A percentile compares a stretch with the other conserved stretches of the same genome.
Conservation (phyloP, 2,888 invertebrate genomes). For the Aphidius colemani region DNA sequence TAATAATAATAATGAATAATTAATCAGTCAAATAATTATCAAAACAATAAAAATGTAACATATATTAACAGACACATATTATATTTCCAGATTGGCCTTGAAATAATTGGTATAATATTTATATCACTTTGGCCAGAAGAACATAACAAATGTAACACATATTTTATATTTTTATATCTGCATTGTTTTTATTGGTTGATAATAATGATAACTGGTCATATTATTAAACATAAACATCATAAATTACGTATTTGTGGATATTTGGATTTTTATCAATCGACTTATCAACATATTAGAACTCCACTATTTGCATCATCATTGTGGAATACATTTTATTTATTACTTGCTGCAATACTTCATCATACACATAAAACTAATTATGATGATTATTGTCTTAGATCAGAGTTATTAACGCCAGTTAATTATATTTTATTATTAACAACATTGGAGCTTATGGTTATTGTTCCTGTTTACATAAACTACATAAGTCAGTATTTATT, state of each 20-base stretch:
- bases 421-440: constrained; percentile 62
- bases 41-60: too few species aligned
- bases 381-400: constrained; percentile 62
- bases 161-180: constrained; percentile 55
- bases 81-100: constrained; percentile 47
- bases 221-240: constrained; percentile 67
- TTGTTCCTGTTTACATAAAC: constrained; percentile 62
- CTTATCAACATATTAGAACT: constrained; percentile 65
- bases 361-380: constrained; percentile 54
- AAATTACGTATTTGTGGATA: constrained; percentile 69
- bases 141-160: constrained; percentile 53
- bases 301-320: constrained; percentile 69
- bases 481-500: constrained; percentile 64
- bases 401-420: constrained; percentile 55
- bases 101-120: constrained; percentile 53
- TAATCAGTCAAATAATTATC: neutral
- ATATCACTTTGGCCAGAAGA: constrained; percentile 54
- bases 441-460: constrained; percentile 60
- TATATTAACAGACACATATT: too few species aligned
- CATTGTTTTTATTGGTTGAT: constrained; percentile 54
- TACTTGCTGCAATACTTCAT: constrained; percentile 53
- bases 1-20: constrained; percentile 36
- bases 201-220: constrained; percentile 59
- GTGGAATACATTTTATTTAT: constrained; percentile 57
- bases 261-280: constrained; percentile 71